phyloP scores from a whole-genome alignment of 2,797 vertebrate genomes.

The Myotis planiceps region DNA sequence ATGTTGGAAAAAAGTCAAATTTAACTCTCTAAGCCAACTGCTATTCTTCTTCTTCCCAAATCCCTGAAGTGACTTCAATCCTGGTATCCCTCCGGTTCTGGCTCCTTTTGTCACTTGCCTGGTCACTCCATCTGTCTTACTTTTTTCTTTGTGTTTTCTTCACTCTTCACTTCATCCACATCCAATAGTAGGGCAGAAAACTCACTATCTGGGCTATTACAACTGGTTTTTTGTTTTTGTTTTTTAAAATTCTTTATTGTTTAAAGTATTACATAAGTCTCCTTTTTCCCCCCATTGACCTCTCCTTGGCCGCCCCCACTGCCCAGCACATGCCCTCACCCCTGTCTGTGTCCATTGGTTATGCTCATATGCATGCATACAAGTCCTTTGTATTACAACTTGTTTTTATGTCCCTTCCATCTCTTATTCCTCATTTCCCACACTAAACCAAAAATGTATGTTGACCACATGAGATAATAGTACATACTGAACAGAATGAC shows the following conservation, averaged over 20 bases:
- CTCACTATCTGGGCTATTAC: neutral
- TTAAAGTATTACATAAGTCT: no score
- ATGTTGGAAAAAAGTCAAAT: neutral
- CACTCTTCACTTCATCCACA: neutral
- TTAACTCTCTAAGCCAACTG: neutral
- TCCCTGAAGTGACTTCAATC: neutral
- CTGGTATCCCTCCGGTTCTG: neutral
- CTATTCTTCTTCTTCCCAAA: neutral
- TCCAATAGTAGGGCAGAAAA: neutral
- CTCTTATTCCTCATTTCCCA: slow-evolving; percentile 39
- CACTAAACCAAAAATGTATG: slow-evolving; percentile 27
- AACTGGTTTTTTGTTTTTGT: neutral
- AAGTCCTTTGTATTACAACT: no score
- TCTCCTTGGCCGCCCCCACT: no score
- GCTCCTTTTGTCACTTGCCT: neutral
- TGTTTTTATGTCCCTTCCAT: neutral
- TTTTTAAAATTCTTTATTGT: no score
- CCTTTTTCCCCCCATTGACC: no score
- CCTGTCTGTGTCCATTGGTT: no score
- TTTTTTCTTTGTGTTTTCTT: neutral
- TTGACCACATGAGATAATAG: slow-evolving; percentile 5
- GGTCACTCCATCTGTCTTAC: neutral
- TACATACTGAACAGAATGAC: neutral
- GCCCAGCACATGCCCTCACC: no score
- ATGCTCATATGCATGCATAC: no score